Evolutionary conservation across 2,888 invertebrate genomes (phyloP).

Genomic region (Eugnorisma glareosa): DNA sequence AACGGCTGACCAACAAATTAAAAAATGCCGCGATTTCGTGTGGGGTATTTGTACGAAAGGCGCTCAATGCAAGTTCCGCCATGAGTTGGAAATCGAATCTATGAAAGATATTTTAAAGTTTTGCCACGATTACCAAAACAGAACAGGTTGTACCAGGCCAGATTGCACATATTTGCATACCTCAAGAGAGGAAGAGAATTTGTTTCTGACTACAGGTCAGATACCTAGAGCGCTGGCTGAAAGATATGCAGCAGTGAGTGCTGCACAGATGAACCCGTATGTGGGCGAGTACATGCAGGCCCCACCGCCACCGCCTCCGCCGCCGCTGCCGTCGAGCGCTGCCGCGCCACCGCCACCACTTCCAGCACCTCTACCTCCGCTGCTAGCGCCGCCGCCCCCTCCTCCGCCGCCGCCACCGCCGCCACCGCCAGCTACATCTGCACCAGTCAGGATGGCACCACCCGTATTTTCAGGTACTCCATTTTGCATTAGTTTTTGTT

Average conservation of each 20-base stretch:
- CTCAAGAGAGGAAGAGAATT: slow-evolving; percentile 79
- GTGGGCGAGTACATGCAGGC: slow-evolving; percentile 50
- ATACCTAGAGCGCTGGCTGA: slow-evolving; percentile 80
- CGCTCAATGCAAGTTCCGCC: slow-evolving; percentile 79
- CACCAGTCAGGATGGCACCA: slow-evolving; percentile 62
- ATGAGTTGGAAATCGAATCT: slow-evolving; percentile 79
- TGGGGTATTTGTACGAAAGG: slow-evolving; percentile 84
- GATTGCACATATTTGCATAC: slow-evolving; percentile 83
- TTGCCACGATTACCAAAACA: slow-evolving; percentile 85
- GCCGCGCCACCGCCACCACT: slow-evolving; percentile 56
- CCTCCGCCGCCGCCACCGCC: slow-evolving; percentile 69
- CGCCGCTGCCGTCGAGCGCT: slow-evolving; percentile 58
- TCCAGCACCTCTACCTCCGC: slow-evolving; percentile 55
- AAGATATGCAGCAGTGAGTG: slow-evolving; percentile 77
- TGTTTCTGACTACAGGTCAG: slow-evolving; percentile 77
- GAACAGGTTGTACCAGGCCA: slow-evolving; percentile 78
- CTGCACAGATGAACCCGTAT: slow-evolving; percentile 52
- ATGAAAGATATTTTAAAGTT: slow-evolving; percentile 83
- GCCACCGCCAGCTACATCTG: slow-evolving; percentile 64
- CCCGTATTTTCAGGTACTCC: slow-evolving; percentile 70
- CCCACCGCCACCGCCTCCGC: slow-evolving; percentile 55
- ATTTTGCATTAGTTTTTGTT: neutral
- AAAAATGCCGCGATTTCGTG: slow-evolving; percentile 81
- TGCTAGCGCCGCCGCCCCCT: slow-evolving; percentile 59
- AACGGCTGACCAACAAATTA: slow-evolving; percentile 46